phyloP scores from a whole-genome alignment of 2,797 vertebrate genomes.

The Acanthurus lineatus region DNA sequence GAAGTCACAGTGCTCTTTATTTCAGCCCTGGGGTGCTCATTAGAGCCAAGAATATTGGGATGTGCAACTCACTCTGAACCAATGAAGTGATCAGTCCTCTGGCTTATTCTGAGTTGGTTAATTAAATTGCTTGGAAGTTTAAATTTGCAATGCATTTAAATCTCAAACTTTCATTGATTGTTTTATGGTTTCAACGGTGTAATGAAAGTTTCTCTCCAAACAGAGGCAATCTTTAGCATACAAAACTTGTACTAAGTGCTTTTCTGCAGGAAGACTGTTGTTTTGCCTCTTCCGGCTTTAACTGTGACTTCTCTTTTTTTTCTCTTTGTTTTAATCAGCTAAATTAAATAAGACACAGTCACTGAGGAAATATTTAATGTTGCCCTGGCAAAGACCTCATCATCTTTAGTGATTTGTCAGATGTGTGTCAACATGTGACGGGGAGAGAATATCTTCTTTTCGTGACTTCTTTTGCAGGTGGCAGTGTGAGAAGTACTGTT shows the following conservation, averaged over 20 bases:
- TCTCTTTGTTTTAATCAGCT: not conserved
- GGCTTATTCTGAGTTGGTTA: slow-evolving; percentile 62
- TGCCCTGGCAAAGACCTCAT: not conserved
- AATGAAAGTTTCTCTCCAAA: slow-evolving; percentile 20
- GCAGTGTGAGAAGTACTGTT: not conserved
- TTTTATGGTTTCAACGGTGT: slow-evolving; percentile 29
- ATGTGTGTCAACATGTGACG: not conserved
- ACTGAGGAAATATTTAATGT: not conserved
- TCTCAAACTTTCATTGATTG: slow-evolving; percentile 52
- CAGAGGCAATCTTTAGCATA: slow-evolving; percentile 23
- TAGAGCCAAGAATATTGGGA: slow-evolving; percentile 68
- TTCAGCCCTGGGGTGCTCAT: slow-evolving; percentile 72
- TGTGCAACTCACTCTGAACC: slow-evolving; percentile 60
- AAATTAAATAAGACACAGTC: not conserved
- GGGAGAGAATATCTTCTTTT: not conserved
- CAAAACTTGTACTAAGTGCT: slow-evolving; percentile 7
- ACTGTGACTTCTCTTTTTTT: not conserved
- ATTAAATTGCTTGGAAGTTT: slow-evolving; percentile 65
- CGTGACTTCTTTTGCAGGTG: not conserved
- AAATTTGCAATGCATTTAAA: slow-evolving; percentile 48
- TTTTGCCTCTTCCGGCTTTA: not conserved
- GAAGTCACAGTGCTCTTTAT: slow-evolving; percentile 64
- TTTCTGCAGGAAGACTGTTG: slow-evolving; percentile 10
- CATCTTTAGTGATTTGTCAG: not conserved
- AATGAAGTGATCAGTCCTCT: slow-evolving; percentile 70